These are phyloP conservation scores for Bradysia coprophila DNA, from an alignment of 1,140 invertebrate genomes.

Conservation along the genomic window DNA sequence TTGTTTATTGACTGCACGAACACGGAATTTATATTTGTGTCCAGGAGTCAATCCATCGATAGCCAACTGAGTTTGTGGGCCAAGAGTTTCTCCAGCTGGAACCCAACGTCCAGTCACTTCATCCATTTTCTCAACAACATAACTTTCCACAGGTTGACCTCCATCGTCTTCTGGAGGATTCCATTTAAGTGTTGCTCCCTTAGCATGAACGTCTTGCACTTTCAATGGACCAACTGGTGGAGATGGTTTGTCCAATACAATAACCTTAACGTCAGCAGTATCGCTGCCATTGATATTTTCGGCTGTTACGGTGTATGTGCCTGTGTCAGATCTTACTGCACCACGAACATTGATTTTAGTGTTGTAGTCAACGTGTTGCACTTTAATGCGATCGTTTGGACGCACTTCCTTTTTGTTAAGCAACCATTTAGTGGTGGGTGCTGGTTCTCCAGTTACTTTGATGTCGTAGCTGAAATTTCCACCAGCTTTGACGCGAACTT, in stretches of 20 bases:
- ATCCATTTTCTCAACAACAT: conserved; percentile 88
- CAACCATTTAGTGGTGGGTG: conserved; percentile 79
- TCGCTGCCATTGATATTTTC: conserved; percentile 89
- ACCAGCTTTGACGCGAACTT: conserved; percentile 83
- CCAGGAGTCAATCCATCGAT: conserved; percentile 67
- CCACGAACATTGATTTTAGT: conserved; percentile 73
- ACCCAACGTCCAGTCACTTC: conserved; percentile 85
- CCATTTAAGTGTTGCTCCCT: conserved; percentile 55
- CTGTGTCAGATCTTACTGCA: conserved; percentile 74
- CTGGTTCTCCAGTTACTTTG: conserved; percentile 79
- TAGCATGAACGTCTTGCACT: conserved; percentile 57
- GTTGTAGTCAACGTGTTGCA: conserved; percentile 61
- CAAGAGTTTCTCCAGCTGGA: conserved; percentile 72
- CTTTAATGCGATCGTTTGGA: conserved; percentile 46
- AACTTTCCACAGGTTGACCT: conserved; percentile 75
- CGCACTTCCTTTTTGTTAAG: conserved; percentile 48
- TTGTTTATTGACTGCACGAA: conserved; percentile 87
- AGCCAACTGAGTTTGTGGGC: conserved; percentile 48
- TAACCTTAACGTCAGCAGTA: conserved; percentile 78
- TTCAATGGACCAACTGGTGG: conserved; percentile 84
- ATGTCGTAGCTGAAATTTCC: conserved; percentile 41
- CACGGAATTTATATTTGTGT: conserved; percentile 93
- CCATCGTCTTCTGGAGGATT: conserved; percentile 81
- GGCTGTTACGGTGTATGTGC: conserved; percentile 77
- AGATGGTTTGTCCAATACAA: conserved; percentile 75